Evolutionary conservation across 2,888 invertebrate genomes (phyloP), one percentile per base, ranked within the genome.

Genomic region (Griposia aprilina): DNA sequence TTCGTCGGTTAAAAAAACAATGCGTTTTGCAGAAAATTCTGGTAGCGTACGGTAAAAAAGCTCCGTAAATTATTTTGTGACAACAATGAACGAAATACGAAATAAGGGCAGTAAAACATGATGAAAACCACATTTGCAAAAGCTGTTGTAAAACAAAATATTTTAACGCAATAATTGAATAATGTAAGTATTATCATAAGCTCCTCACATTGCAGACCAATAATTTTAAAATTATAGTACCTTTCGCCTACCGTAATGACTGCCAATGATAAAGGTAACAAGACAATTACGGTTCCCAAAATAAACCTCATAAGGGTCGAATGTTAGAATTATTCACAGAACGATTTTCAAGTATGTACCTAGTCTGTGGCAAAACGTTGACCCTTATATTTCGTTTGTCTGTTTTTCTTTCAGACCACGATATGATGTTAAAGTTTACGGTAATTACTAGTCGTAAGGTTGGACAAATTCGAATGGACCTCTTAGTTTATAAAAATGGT

Each of bases 151-250:
- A 66, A 36, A 36, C 26, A 48, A 3, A 62, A 62, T 57, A 75
- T 59, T 76, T 15, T 1, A 26, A 26, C 13, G 23, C 1, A 30
- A 17, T 41, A 41, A 68, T 63, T 48, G 50, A 81, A 74, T 17
- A 76, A 68, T 52, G 10, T 82, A 41, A 41, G 41, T 41, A 36
- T 63, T 68, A 63, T 68, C 17, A 76, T 68, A 76, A 80, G 48
- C 55, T 55, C 20, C 60, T 50, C 48, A 45, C 30, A 67, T 41
- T 30, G 48, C n/a, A 13, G 41, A 67, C 57, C 30, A 63, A 76
- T 45, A 68, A 76, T 82, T n/a, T n/a, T 82, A 63, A 76, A 80
- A 68, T 80, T 45, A 80, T 50, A 63, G 52, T 68, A 45, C 41
- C 45, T 1, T 50, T 63, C 41, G 41, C 30, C 13, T 15, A 36